These are phyloP conservation scores for Ellobius talpinus DNA, from an alignment of 2,113 vertebrate genomes.

Conservation along the genomic window DNA sequence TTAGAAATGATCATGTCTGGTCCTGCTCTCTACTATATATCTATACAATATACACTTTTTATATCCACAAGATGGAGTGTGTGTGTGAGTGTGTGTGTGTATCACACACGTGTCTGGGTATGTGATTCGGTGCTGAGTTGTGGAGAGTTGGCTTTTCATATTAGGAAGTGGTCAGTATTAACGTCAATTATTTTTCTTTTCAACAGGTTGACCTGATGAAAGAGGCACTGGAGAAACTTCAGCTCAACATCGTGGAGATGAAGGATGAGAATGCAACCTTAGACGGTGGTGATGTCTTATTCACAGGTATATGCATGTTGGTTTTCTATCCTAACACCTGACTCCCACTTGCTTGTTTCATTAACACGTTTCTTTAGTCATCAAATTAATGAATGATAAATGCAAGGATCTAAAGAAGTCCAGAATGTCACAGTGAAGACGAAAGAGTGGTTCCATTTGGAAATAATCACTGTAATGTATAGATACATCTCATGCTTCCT, in stretches of 20 bases:
- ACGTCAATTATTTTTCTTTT: conserved; percentile 76
- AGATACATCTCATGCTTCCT: background rate
- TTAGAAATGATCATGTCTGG: background rate
- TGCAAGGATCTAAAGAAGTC: background rate
- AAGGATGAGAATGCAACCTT: conserved; percentile 94
- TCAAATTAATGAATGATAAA: conserved; percentile 12
- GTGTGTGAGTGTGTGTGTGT: background rate
- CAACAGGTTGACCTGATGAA: conserved; percentile 93
- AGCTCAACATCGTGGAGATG: conserved; percentile 97
- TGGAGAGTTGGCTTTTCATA: background rate
- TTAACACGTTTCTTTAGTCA: background rate
- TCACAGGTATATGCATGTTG: conserved; percentile 92
- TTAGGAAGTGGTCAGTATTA: conserved; percentile 21
- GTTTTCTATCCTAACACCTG: background rate
- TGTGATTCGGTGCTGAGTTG: background rate
- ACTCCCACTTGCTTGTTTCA: background rate
- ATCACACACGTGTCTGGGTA: fast-evolving
- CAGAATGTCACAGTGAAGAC: background rate
- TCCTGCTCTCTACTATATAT: too few species aligned
- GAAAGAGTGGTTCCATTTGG: background rate
- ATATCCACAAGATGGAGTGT: background rate
- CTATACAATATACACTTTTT: background rate
- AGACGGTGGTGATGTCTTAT: conserved; percentile 98
- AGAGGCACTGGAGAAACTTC: conserved; percentile 90
- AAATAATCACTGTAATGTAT: background rate